Evolutionary conservation across 2,797 vertebrate species (phyloP).

Genomic region (Leuciscus waleckii): DNA sequence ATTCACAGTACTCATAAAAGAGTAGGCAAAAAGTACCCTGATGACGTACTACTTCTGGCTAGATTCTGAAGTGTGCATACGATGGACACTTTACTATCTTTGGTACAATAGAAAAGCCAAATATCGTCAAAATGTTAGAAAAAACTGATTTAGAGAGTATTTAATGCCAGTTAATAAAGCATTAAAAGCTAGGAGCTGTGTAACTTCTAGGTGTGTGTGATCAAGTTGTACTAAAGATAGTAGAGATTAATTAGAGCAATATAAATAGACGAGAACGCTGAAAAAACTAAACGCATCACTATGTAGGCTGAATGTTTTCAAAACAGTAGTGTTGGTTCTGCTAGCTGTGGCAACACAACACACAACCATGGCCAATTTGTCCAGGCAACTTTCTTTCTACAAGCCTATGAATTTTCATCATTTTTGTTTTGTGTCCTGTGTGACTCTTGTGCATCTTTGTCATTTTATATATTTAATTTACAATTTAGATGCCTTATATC

Average conservation of each 20-base stretch:
- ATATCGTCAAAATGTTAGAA: neutral
- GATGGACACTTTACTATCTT: neutral
- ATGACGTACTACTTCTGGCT: neutral
- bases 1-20: neutral
- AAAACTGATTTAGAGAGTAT: neutral
- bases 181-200: neutral
- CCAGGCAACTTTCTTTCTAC: neutral
- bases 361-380: slow-evolving; percentile 21
- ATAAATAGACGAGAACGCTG: neutral
- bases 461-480: slow-evolving; percentile 9
- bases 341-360: slow-evolving; percentile 33
- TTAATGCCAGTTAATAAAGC: neutral
- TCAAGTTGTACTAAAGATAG: neutral
- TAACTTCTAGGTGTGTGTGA: neutral
- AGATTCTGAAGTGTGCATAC: neutral
- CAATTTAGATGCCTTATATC: slow-evolving; percentile 27
- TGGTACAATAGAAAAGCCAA: neutral
- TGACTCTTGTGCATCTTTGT: slow-evolving; percentile 5
- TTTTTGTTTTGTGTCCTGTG: neutral
- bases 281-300: slow-evolving; percentile 17
- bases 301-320: slow-evolving; percentile 29
- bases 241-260: slow-evolving; percentile 11
- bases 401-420: neutral
- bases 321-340: slow-evolving; percentile 33
- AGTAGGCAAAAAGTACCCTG: neutral